A percentile compares a stretch with the other conserved stretches of the same genome.
phyloP scores from a whole-genome alignment of 2,797 vertebrate species.

The Sebastes trivittatus region DNA sequence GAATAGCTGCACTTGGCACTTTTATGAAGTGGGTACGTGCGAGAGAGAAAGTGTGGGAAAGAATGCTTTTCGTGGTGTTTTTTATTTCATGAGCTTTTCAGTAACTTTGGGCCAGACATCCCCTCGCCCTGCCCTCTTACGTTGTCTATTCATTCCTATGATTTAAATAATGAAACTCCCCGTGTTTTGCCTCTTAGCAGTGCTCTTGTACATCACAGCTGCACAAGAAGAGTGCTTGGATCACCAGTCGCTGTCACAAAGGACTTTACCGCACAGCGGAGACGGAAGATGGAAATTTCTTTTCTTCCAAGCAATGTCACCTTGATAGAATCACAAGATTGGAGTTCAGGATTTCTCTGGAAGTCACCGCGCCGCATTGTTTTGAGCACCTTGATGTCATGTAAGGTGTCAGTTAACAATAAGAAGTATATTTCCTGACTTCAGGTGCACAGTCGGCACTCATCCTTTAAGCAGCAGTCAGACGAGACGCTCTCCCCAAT shows the following conservation, averaged over 20 bases:
- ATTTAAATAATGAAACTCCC: constrained; percentile 74
- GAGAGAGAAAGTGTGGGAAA: constrained; percentile 32
- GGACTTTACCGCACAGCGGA: constrained; percentile 46
- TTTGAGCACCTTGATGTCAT: constrained; percentile 54
- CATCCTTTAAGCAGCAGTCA: constrained; percentile 47
- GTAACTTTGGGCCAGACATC: constrained; percentile 39
- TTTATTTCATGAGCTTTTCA: constrained; percentile 71
- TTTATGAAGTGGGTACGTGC: constrained; percentile 56
- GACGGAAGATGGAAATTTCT: constrained; percentile 31
- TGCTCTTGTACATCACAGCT: constrained; percentile 48
- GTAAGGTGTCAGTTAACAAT: constrained; percentile 52
- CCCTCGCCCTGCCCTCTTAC: constrained; percentile 38
- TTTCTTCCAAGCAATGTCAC: constrained; percentile 59
- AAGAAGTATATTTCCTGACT: constrained; percentile 27
- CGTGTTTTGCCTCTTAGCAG: constrained; percentile 64
- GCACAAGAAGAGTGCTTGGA: constrained; percentile 52
- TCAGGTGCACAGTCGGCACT: constrained; percentile 33
- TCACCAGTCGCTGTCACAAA: constrained; percentile 55
- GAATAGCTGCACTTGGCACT: constrained; percentile 65
- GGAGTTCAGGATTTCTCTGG: constrained; percentile 38
- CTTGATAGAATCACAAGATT: constrained; percentile 62
- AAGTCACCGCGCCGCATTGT: constrained; percentile 14
- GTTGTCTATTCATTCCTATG: constrained; percentile 39
- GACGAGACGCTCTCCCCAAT: constrained; percentile 49
- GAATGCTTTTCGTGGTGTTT: constrained; percentile 53